A percentile compares a stretch with the other conserved stretches of the same genome.
phyloP scores from a whole-genome alignment of 1,140 invertebrate genomes.

The Gonatopus flavifemur region DNA sequence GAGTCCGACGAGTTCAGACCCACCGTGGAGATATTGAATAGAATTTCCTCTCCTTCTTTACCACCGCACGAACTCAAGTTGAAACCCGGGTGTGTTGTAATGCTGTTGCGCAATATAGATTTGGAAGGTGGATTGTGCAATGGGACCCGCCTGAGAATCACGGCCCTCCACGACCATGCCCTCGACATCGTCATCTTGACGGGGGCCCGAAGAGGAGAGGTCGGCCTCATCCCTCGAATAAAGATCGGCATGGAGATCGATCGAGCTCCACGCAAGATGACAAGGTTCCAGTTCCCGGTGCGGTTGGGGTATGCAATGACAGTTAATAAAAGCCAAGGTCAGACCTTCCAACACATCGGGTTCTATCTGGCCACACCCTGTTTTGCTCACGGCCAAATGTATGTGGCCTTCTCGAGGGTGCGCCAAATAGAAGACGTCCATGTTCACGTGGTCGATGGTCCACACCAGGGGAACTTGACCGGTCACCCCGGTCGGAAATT shows the following conservation, averaged over 20 bases:
- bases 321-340: conserved; percentile 2
- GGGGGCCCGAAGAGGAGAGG: too few relatives aligned
- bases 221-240: too few relatives aligned
- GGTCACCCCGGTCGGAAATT: too few relatives aligned
- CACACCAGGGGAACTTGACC: too few relatives aligned
- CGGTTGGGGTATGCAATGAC: conserved; percentile 5
- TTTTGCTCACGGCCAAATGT: too few relatives aligned
- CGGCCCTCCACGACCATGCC: neutral
- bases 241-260: too few relatives aligned
- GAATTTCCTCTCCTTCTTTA: neutral
- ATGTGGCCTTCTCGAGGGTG: too few relatives aligned
- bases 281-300: neutral
- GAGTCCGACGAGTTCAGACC: too few relatives aligned
- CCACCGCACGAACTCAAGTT: neutral
- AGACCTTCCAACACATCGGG: too few relatives aligned
- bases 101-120: neutral
- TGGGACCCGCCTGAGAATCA: neutral
- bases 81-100: neutral
- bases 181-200: neutral
- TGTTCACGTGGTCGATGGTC: too few relatives aligned
- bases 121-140: neutral
- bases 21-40: neutral
- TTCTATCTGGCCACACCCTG: too few relatives aligned
- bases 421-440: too few relatives aligned
- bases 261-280: conserved; percentile 3